Evolutionary conservation across 1,140 invertebrate species (phyloP), one percentile per base, ranked within the genome.

Genomic region (Gryon sp.): DNA sequence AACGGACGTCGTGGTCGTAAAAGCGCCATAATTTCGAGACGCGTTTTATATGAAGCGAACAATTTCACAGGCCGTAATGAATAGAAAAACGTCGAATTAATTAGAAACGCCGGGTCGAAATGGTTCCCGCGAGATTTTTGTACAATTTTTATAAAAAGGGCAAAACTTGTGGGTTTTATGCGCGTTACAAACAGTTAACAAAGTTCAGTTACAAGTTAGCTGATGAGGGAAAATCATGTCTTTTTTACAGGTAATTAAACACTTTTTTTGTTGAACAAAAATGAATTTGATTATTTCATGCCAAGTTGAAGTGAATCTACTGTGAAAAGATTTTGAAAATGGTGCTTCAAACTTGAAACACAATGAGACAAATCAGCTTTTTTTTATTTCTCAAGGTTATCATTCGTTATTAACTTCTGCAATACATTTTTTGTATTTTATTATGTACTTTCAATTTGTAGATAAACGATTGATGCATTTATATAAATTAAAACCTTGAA

Each of bases 71-170:
- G 26, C 50, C 20, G 65, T 70, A 70, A 76, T 65, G 65, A 69
- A 70, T 43, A 59, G 52, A 50, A 50, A 70, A 69, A 70, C 36
- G 36, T 48, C 30, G 52, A 60, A 76, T 76, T 76, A 76, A 76
- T 76, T 76, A 70, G 65, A 76, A 75, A 70, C 50, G 38, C 59
- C 52, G 30, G 24, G 52, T 52, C 34, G 52, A 53, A 43, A 74
- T 48, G 24, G 46, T 60, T 46, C 14, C 19, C 32, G 50, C 26
- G 19, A 26, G 40, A 52, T 15, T 57, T 18, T 55, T 28, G 20
- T 36, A 43, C 9, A 65, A 26, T 11, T 20, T 59, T 55, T 20
- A 16, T 22, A 41, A 55, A 38, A 46, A 7, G 18, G 4, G 11
- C 4, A 9, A 32, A 34, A 19, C 32, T 2, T 30, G 8, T n/a